Evolutionary conservation across 2,113 vertebrate genomes (phyloP).

Genomic region (Phalacrocorax aristotelis): DNA sequence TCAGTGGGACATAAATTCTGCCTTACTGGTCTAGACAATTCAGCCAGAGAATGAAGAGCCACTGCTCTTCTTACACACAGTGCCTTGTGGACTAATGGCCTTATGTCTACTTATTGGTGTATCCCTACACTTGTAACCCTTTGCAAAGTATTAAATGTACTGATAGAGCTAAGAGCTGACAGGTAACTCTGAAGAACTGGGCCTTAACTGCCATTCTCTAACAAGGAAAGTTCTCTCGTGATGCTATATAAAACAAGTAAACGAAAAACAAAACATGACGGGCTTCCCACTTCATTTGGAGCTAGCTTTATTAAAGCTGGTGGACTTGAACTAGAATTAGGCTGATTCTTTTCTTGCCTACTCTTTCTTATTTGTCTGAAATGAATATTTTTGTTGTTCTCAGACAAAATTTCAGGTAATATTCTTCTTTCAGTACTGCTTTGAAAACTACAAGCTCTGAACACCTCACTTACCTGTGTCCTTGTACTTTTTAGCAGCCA

Average conservation of each 20-base stretch:
- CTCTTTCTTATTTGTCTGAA: not conserved
- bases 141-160: not conserved
- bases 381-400: not conserved
- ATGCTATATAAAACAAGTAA: not conserved
- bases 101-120: not conserved
- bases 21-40: not conserved
- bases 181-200: not conserved
- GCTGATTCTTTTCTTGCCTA: not conserved
- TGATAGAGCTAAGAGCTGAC: not conserved
- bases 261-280: fast-evolving
- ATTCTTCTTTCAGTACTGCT: not conserved
- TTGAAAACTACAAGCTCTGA: not conserved
- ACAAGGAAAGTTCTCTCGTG: fast-evolving
- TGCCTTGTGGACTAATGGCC: not conserved
- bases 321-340: not conserved
- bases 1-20: not conserved
- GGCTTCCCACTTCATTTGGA: not conserved
- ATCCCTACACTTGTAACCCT: not conserved
- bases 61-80: not conserved
- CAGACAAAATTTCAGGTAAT: not conserved
- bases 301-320: not conserved
- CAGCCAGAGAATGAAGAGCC: not conserved
- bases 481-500: not conserved
- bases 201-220: not conserved
- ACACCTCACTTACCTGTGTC: not conserved